Evolutionary conservation across 2,888 invertebrate species (phyloP), one percentile per base, ranked within the genome.

Genomic region (Hemistola chrysoprasaria): DNA sequence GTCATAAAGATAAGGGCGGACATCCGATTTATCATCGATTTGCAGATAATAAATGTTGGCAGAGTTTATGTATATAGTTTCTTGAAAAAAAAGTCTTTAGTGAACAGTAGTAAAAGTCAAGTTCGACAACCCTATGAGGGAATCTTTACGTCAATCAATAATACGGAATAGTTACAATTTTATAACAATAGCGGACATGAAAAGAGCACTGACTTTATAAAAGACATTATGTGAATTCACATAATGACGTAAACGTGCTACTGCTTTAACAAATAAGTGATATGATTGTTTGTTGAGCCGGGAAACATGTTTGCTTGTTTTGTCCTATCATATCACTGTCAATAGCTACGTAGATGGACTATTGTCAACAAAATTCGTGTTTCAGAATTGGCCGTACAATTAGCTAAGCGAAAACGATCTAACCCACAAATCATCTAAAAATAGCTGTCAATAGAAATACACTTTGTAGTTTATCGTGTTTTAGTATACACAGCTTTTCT

Each of bases 201-300:
- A 32, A 32, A 35, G 20, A n/a, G 20, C 28, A 35, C 10, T 23
- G 35, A 51, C 47, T 41, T 41, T 25, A 56, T 55, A 66, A 66
- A 61, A 51, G 63, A 65, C 62, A 65, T 56, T 51, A 40, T 53
- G 50, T 38, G 41, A 47, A 65, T 58, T 63, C 30, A 52, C 39
- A 50, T 69, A 56, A 70, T 55, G 63, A 43, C 40, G 44, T 25
- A 52, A 59, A 75, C 75, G 73, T 74, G 71, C 38, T 29, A 20
- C 10, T 25, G 20, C 48, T 47, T 39, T 23, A 32, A 26, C 8
- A 30, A 50, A 49, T 40, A 53, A 36, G 49, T 49, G 32, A 33
- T 40, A 26, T 26, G 35, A 7, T 33, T 6, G 35, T 6, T 29
- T 35, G n/a, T n/a, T n/a, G n/a, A n/a, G n/a, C 30, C 41, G 26